Evolutionary conservation across 2,797 vertebrate species (phyloP), one percentile per base, ranked within the genome.

Genomic region (Acanthurus lineatus): DNA sequence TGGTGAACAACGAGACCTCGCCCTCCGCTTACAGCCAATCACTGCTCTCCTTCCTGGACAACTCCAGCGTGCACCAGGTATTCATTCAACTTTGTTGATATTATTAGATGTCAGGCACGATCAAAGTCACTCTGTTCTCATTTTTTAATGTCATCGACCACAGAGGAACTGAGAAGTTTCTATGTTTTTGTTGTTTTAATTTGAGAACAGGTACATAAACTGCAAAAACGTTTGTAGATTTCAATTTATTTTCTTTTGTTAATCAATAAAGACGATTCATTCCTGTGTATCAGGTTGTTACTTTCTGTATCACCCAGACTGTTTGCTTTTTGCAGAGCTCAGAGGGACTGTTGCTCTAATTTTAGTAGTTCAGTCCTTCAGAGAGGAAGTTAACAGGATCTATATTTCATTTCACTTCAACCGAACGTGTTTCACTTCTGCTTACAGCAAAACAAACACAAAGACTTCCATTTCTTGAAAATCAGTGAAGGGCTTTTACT

Each of bases 1-100:
- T 96, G 83, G 95, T 96, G 76, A 96, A 96, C 87, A 96, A 96
- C 20, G 95, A 96, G 75, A 96, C 92, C 16, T 79, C 89, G 8
- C 1, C 90, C 9, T 62, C 79, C 2, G 70, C 89, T 28, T 93
- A 84, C 76, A 95, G 96, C 89, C 69, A 51, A 4, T 77, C 84
- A 0, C 79, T 96, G 69, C 94, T 96, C 45, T 92, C 93, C 74
- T 95, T 95, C 73, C 84, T 96, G 49, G 95, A 96, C 87, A 96
- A 96, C 93, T 77, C 91, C 65, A 96, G 94, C 16, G 71, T 96
- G 56, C 17, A 89, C 0, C 95, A 96, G 95, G 95, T 96, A 77
- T 38, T 22, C 8, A 68, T 35, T 45, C 5, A 5, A 0, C 0
- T 3, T 1, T 0, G n/a, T 1, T n/a, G 8, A 52, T 9, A 60